Evolutionary conservation across 2,113 vertebrate genomes (phyloP), one percentile per base, ranked within the genome.

Genomic region (Aramus guarauna): DNA sequence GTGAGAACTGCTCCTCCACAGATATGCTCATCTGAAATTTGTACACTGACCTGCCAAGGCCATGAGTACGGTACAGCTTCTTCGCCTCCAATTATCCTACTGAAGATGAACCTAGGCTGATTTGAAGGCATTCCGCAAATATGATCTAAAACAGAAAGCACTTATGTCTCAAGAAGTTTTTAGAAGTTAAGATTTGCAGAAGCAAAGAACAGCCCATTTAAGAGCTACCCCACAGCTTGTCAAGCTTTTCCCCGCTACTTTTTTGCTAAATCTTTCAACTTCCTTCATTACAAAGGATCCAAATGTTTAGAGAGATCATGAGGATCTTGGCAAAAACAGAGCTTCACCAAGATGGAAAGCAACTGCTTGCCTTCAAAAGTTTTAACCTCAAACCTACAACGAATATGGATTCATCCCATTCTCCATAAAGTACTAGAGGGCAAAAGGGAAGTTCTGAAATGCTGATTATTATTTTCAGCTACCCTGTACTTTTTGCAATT

Each of bases 31-130:
- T 91, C 86, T 63, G 82, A 93, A 94, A 90, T 95, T 77, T 95
- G 85, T 14, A 98, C 75, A 24, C 96, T 97, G 83, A 96, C 96
- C 55, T 97, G 92, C 96, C 96, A 97, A 69, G 97, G 97, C 98
- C 97, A 97, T 6, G 93, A 98, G 71, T 91, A 63, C 22, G 94
- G 96, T 34, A 90, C 92, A 59, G 95, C 94, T 92, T 97, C 97
- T 92, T 97, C 97, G 47, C 94, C 94, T 69, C 93, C 97, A 56
- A 45, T 77, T 87, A 97, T 94, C 43, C 83, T 90, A 11, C 91
- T 97, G 89, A 91, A 93, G 64, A 89, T 72, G 78, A 96, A 95
- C 37, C 88, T 94, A 69, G 93, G 96, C 73, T 88, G 78, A 32
- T 88, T 62, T 29, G 82, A 90, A 79, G 93, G 64, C 43, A 83